These are phyloP conservation scores for Desmophyllum pertusum DNA, from an alignment of 92 coral and sea anemone species.

Conservation along the genomic window DNA sequence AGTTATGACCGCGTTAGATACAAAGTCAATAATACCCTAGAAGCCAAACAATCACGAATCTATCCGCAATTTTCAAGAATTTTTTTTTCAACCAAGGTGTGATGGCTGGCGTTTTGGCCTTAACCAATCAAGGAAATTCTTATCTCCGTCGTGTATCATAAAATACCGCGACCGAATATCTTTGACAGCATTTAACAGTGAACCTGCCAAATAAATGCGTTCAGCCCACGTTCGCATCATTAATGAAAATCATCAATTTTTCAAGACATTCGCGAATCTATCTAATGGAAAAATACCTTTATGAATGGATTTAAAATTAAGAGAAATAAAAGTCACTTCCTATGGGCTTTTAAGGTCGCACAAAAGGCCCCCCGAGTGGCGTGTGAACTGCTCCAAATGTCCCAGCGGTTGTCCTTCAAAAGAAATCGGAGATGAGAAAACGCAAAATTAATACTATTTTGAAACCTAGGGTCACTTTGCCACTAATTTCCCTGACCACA, in stretches of 20 bases:
- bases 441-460: slow-evolving; percentile 47
- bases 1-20: slow-evolving; percentile 11
- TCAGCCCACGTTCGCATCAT: slow-evolving; percentile 32
- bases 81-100: not conserved
- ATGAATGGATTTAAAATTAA: slow-evolving; percentile 44
- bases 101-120: not conserved
- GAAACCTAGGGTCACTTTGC: slow-evolving; percentile 66
- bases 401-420: slow-evolving; percentile 50
- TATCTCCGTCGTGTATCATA: not conserved
- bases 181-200: slow-evolving; percentile 19
- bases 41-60: not conserved
- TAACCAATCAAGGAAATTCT: slow-evolving; percentile 6
- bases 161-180: not conserved
- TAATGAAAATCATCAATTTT: slow-evolving; percentile 51
- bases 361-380: slow-evolving; percentile 28
- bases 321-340: slow-evolving; percentile 43
- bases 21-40: not conserved
- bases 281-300: slow-evolving; percentile 37
- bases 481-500: slow-evolving; percentile 68
- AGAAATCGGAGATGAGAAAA: slow-evolving; percentile 48
- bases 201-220: not conserved
- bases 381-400: slow-evolving; percentile 49
- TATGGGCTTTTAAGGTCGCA: slow-evolving; percentile 41
- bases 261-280: slow-evolving; percentile 25
- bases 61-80: not conserved